Base-by-base conservation (phyloP, 2,888 invertebrate genomes). In the Cephus pulcher region DNA sequence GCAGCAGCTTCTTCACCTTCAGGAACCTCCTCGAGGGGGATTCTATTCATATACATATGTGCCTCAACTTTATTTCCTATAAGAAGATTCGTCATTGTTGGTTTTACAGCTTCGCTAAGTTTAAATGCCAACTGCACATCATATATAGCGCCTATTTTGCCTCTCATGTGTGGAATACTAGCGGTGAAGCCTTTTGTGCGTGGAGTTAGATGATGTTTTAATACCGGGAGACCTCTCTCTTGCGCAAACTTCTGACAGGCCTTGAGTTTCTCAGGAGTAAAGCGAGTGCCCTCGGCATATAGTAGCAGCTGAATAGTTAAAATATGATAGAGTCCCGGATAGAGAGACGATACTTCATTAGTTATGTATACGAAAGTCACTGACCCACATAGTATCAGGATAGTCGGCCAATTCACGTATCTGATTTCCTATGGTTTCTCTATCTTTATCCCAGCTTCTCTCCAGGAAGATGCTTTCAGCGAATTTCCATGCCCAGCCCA, bases 401-500 rank as follows among this genome's bases (percentile, higher is more conserved):
- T 98, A 98, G 86, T 97, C 96, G 82, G 95, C 95, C 74, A 98
- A 93, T 91, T 96, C 95, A 82, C 94, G 94, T 80, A 98, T 94
- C 92, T 98, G 97, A 71, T 92, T 92, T 82, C 95, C 94, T 86
- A 99, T 96, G 80, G 95, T 95, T 88, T 95, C 95, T 90, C 95
- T 96, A 92, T 99, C 99, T 91, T 97, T 97, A 77, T 97, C 96
- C 93, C 96, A 98, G 83, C 96, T 96, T 85, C 98, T 94, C 91
- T 98, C 97, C 79, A 99, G 93, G 92, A 98, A 98, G 81, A 98
- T 97, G 92, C 97, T 97, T 91, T 98, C 98, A 0, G 97, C 96
- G 91, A 98, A 97, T 92, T 97, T 97, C 98, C 98, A 99, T 87
- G 96, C 96, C 98, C 98, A 99, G 68, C 98, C 98, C 85, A 98